Conservation (phyloP, 2,113 vertebrate genomes). For the Aptenodytes forsteri region DNA sequence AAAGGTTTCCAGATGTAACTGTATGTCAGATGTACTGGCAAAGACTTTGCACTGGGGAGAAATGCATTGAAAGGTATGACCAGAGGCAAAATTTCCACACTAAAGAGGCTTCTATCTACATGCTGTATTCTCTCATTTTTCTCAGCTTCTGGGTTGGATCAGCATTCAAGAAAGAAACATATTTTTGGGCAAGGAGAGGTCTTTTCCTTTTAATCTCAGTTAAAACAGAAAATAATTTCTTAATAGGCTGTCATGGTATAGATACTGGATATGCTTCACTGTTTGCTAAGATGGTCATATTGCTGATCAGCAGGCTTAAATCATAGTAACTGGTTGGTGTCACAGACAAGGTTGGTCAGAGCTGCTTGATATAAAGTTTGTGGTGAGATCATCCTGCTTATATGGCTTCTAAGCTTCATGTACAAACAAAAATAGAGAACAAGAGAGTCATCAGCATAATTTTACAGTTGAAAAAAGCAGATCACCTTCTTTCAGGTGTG, state of each 20-base stretch:
- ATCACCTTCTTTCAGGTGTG: not conserved
- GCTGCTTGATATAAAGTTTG: not conserved
- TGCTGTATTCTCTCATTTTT: not conserved
- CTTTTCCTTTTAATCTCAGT: not conserved
- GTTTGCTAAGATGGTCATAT: not conserved
- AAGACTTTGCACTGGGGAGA: not conserved
- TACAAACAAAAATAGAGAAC: not conserved
- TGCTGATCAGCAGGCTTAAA: not conserved
- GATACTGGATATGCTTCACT: not conserved
- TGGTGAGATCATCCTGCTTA: not conserved
- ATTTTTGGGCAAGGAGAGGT: not conserved
- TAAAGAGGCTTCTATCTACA: not conserved
- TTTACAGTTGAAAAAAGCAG: not conserved
- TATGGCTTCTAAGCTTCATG: not conserved
- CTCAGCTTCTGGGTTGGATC: not conserved
- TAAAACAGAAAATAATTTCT: not conserved
- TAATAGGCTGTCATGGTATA: not conserved
- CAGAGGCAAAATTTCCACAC: constrained; percentile 6
- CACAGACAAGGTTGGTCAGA: not conserved
- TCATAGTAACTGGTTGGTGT: not conserved
- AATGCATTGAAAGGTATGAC: not conserved
- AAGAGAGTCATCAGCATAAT: not conserved
- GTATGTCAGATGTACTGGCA: constrained; percentile 2
- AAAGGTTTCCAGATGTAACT: constrained; percentile 32
- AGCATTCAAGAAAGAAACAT: not conserved